Conservation (phyloP, 2,888 invertebrate genomes). For the Sesia apiformis region DNA sequence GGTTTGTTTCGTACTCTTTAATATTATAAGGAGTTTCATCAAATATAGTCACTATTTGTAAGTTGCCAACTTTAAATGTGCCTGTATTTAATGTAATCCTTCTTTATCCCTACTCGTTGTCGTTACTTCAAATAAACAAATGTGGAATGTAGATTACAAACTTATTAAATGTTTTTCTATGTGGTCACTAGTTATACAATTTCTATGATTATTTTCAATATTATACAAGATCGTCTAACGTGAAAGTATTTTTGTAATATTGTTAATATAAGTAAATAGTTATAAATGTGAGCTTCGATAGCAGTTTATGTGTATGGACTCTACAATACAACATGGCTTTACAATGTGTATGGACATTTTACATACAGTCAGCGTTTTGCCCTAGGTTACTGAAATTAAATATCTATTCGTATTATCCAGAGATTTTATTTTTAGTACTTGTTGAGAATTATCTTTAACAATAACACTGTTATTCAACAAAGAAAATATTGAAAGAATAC, state of each 20-base stretch:
- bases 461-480: no score
- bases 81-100: slow-evolving; percentile 7
- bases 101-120: slow-evolving; percentile 14
- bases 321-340: no score
- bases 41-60: slow-evolving; percentile 10
- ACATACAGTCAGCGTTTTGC: no score
- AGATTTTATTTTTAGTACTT: no score
- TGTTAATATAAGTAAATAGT: slow-evolving; percentile 18
- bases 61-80: slow-evolving; percentile 5
- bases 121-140: slow-evolving; percentile 8
- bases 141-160: slow-evolving; percentile 7
- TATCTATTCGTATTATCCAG: no score
- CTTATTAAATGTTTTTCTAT: no score
- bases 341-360: no score
- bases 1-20: no score
- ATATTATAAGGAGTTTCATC: slow-evolving; percentile 4
- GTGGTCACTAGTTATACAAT: slow-evolving; percentile 21
- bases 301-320: slow-evolving; percentile 7
- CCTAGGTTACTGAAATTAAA: no score
- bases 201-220: slow-evolving; percentile 56
- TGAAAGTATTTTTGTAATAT: slow-evolving; percentile 61
- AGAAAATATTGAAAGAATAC: no score
- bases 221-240: slow-evolving; percentile 52
- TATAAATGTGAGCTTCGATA: slow-evolving; percentile 13
- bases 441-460: no score